phyloP scores from a whole-genome alignment of 2,888 invertebrate species.

The Venusia cambrica region DNA sequence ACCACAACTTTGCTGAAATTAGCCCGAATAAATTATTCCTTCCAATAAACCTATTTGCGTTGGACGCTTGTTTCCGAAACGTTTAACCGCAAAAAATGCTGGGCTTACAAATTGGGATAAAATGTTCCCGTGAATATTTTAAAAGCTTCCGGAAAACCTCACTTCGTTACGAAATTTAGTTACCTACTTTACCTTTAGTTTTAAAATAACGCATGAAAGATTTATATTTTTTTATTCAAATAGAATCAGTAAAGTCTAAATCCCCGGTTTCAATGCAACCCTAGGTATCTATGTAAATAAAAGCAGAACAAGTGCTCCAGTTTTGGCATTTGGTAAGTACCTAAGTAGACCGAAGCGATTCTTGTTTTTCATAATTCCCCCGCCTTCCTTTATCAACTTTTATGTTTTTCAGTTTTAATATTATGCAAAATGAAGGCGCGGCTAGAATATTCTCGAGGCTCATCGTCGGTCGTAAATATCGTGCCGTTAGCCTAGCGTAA shows the following conservation, averaged over 20 bases:
- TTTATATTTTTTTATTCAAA: no score
- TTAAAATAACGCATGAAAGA: no score
- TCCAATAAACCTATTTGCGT: constrained; percentile 4
- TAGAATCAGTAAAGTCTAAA: no score
- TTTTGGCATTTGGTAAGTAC: no score
- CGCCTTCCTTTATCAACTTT: constrained; percentile 58
- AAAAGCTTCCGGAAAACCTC: constrained; percentile 18
- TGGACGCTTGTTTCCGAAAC: constrained; percentile 1
- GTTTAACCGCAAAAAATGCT: constrained; percentile 6
- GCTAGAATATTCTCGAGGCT: constrained; percentile 54
- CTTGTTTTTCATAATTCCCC: constrained; percentile 61
- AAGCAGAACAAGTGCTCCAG: constrained; percentile 34
- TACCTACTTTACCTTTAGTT: no score
- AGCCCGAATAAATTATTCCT: constrained; percentile 5
- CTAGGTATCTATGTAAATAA: no score
- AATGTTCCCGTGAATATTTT: constrained; percentile 22
- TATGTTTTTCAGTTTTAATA: constrained; percentile 67
- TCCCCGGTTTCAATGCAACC: no score
- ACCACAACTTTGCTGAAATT: no score
- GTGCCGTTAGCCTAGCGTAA: no score
- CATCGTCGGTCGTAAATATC: constrained; percentile 57
- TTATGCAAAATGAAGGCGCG: constrained; percentile 64
- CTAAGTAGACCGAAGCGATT: constrained; percentile 40
- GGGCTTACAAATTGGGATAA: not conserved
- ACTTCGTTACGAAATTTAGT: constrained; percentile 30